Evolutionary conservation across 2,888 invertebrate genomes (phyloP).

Genomic region (Atrina japonica): DNA sequence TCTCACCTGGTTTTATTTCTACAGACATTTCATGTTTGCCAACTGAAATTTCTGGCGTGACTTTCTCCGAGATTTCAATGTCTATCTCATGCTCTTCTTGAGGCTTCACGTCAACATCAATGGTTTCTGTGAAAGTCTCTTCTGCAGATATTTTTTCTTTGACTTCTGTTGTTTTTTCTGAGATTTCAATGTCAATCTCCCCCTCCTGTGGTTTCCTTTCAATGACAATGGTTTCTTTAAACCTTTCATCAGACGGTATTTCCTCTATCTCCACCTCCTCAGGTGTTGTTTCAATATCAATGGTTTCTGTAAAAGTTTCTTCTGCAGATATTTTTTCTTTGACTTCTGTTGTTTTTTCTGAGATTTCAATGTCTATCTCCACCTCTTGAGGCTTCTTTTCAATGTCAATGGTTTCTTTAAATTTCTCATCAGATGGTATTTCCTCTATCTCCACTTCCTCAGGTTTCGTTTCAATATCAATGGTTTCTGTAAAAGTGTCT

Average conservation of each 20-base stretch:
- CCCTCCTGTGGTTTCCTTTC: conserved; percentile 21
- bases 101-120: conserved; percentile 13
- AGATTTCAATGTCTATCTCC: too few relatives aligned
- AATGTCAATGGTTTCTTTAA: conserved; percentile 8
- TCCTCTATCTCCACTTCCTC: conserved; percentile 9
- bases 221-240: background rate
- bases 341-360: too few relatives aligned
- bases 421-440: conserved; percentile 7
- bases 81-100: too few relatives aligned
- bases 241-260: background rate
- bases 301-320: background rate
- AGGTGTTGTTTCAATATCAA: conserved; percentile 12
- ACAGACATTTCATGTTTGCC: too few relatives aligned
- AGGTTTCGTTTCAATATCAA: conserved; percentile 8
- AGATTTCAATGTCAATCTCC: background rate
- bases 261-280: too few relatives aligned
- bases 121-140: conserved; percentile 13
- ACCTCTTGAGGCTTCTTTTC: too few relatives aligned
- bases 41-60: too few relatives aligned
- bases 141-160: conserved; percentile 35
- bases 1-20: too few relatives aligned
- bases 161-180: background rate
- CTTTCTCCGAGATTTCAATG: too few relatives aligned
- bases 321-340: conserved; percentile 11
- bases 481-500: background rate